phyloP scores from a whole-genome alignment of 2,888 invertebrate species.

The Cheilosia grossa region DNA sequence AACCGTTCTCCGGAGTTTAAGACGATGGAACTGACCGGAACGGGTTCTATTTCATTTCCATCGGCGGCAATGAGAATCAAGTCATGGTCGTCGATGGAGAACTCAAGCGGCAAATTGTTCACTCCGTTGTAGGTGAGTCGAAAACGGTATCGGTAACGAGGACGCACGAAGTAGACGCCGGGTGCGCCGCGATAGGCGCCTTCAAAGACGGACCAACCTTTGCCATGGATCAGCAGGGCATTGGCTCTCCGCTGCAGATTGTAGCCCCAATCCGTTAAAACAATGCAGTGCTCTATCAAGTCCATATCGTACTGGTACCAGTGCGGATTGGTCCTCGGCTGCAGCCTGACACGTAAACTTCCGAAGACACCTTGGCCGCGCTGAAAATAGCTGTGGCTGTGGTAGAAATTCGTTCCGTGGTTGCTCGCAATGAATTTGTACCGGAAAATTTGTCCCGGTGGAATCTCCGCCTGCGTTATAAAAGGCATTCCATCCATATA shows the following conservation, averaged over 20 bases:
- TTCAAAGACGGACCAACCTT: constrained; percentile 76
- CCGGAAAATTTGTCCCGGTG: constrained; percentile 80
- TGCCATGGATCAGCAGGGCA: constrained; percentile 79
- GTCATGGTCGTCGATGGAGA: constrained; percentile 79
- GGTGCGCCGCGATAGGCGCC: constrained; percentile 15
- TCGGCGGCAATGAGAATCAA: constrained; percentile 80
- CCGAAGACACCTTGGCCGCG: constrained; percentile 80
- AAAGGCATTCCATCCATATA: constrained; percentile 82
- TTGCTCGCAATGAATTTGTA: constrained; percentile 80
- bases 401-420: constrained; percentile 81
- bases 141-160: constrained; percentile 79
- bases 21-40: constrained; percentile 78
- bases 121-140: constrained; percentile 80
- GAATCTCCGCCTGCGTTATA: constrained; percentile 81
- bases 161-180: constrained; percentile 76
- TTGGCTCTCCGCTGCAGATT: constrained; percentile 78
- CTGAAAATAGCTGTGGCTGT: constrained; percentile 80
- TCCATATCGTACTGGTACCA: constrained; percentile 79
- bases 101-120: constrained; percentile 79
- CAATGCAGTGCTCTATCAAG: constrained; percentile 78
- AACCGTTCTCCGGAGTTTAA: constrained; percentile 80
- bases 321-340: constrained; percentile 77
- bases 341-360: constrained; percentile 77
- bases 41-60: constrained; percentile 80
- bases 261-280: constrained; percentile 80